These are phyloP conservation scores for Halcyon badia DNA, from an alignment of 2,797 vertebrate species.

Conservation along the genomic window DNA sequence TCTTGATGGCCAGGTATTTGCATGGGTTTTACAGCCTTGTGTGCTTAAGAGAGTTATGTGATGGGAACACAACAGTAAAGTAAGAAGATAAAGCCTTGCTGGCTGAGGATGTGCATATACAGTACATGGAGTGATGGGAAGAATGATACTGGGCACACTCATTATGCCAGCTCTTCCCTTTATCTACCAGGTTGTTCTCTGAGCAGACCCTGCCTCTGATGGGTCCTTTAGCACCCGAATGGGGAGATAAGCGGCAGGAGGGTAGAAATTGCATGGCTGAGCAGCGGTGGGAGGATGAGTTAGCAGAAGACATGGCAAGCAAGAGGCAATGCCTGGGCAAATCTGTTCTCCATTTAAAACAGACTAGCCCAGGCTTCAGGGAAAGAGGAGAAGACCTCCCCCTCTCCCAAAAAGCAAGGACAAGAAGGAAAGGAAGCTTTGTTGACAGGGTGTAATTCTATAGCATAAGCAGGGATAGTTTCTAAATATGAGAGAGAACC, in stretches of 20 bases:
- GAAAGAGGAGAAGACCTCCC: not conserved
- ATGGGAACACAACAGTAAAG: conserved; percentile 6
- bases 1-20: not conserved
- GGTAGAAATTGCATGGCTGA: not conserved
- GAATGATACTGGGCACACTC: not conserved
- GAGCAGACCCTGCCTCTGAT: not conserved
- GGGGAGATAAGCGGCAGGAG: not conserved
- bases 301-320: not conserved
- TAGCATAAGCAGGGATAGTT: conserved; percentile 27
- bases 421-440: not conserved
- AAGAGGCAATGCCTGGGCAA: not conserved
- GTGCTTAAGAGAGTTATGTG: not conserved
- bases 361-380: not conserved
- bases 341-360: not conserved
- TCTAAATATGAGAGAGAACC: conserved; percentile 52
- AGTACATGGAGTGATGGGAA: not conserved
- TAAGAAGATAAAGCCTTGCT: not conserved
- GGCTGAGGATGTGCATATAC: not conserved
- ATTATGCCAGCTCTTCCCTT: not conserved
- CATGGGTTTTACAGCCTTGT: not conserved
- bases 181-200: not conserved
- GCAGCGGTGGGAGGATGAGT: not conserved
- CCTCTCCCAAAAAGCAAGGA: not conserved
- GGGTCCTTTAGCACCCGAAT: not conserved
- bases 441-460: conserved; percentile 39